Percentiles rank a stretch among this genome's conserved stretches.
phyloP scores from a whole-genome alignment of 2,888 invertebrate species.

The Suillia variegata region DNA sequence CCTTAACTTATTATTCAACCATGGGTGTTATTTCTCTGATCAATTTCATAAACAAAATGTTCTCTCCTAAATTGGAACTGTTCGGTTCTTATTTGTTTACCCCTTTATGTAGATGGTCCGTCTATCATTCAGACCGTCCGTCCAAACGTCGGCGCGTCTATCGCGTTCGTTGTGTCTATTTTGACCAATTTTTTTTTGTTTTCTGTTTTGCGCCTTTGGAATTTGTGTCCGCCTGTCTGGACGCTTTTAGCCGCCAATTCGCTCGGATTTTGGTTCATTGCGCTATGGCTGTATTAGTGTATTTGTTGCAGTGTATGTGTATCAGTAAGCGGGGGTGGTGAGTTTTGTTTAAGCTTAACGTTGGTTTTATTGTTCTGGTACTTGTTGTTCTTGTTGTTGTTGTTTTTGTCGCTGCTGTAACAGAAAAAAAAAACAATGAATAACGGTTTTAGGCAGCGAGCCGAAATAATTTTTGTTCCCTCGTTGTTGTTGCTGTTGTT shows the following conservation, averaged over 20 bases:
- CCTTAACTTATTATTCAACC: too few species aligned
- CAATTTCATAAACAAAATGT: too few species aligned
- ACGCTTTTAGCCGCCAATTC: not conserved
- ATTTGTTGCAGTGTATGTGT: too few species aligned
- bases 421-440: not conserved
- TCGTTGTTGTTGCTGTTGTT: not conserved
- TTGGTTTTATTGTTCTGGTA: not conserved
- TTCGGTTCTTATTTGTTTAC: too few species aligned
- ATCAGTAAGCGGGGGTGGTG: not conserved
- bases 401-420: too few species aligned
- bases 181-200: not conserved
- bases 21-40: too few species aligned
- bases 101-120: too few species aligned
- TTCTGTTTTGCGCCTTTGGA: not conserved
- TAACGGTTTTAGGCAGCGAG: not conserved
- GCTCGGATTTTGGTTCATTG: conserved; percentile 3
- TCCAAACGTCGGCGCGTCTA: not conserved
- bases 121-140: too few species aligned
- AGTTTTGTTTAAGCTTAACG: not conserved
- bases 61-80: too few species aligned
- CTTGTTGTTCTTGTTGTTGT: not conserved
- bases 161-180: not conserved
- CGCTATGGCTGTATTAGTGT: not conserved
- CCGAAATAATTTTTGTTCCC: not conserved
- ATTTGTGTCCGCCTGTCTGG: not conserved